These are phyloP conservation scores for Copidosoma aretas DNA, from an alignment of 2,888 invertebrate genomes.

Conservation along the genomic window DNA sequence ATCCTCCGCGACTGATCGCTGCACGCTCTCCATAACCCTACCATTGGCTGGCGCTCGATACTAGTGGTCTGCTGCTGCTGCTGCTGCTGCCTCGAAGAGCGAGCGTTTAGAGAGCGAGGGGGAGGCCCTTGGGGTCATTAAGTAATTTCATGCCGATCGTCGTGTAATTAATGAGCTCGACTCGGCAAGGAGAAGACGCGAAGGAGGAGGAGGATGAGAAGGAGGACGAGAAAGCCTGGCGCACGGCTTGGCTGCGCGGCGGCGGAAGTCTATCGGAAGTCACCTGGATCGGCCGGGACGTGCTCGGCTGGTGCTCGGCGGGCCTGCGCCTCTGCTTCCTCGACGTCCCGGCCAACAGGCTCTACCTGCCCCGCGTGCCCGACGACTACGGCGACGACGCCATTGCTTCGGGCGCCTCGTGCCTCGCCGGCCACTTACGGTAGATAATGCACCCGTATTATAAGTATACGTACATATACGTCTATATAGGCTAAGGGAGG, in stretches of 20 bases:
- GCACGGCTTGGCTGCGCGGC: slow-evolving; percentile 53
- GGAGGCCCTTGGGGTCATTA: slow-evolving; percentile 14
- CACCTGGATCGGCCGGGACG: slow-evolving; percentile 53
- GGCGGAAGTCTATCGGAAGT: slow-evolving; percentile 48
- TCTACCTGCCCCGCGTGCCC: slow-evolving; percentile 36
- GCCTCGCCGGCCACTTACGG: slow-evolving; percentile 51
- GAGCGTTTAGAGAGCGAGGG: not conserved
- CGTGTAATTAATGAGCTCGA: slow-evolving; percentile 32
- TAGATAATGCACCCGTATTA: slow-evolving; percentile 8
- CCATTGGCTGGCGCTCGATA: not conserved
- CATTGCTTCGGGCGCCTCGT: slow-evolving; percentile 48
- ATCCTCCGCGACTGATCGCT: not conserved
- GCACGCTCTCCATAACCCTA: slow-evolving; percentile 18
- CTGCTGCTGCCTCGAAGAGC: not conserved
- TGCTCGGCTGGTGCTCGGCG: slow-evolving; percentile 53
- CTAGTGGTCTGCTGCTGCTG: not conserved
- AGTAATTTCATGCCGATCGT: slow-evolving; percentile 29
- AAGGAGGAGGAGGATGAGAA: not conserved
- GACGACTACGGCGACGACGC: slow-evolving; percentile 39
- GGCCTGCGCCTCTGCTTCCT: slow-evolving; percentile 53
- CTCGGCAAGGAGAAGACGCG: too few species aligned
- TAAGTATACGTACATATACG: not conserved
- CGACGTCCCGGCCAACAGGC: slow-evolving; percentile 42
- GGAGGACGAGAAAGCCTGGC: slow-evolving; percentile 43
- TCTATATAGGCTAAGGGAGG: not conserved